Percentiles rank a stretch among this genome's conserved stretches.
Conservation (phyloP, 2,113 vertebrate genomes). For the Pavo muticus region DNA sequence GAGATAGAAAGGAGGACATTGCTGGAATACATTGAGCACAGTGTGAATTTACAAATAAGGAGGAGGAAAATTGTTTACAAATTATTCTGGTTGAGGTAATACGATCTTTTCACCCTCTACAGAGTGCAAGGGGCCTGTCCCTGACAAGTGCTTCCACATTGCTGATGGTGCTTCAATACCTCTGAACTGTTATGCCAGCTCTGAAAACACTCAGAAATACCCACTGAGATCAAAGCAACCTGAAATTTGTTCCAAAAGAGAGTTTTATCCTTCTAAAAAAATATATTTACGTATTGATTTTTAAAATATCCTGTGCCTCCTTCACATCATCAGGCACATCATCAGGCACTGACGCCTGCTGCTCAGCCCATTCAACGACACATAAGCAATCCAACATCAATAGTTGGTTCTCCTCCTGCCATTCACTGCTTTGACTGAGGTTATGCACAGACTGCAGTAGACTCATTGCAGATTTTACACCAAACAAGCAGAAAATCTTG, state of each 20-base stretch:
- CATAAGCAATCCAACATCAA: background rate
- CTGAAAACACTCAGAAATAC: background rate
- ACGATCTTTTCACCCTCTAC: background rate
- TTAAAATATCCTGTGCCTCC: background rate
- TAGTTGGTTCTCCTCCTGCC: background rate
- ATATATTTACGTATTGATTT: background rate
- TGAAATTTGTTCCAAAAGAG: background rate
- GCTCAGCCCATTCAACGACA: background rate
- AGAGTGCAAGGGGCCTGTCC: background rate
- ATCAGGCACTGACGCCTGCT: background rate
- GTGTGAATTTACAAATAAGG: background rate
- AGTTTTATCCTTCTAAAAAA: background rate
- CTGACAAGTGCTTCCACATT: background rate
- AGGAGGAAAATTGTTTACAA: background rate
- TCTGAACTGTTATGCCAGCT: background rate
- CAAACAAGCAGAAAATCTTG: background rate
- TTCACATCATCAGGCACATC: background rate
- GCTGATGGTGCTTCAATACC: background rate
- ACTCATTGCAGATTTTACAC: conserved; percentile 30
- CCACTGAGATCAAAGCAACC: background rate
- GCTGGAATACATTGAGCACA: conserved; percentile 36
- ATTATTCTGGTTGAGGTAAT: background rate
- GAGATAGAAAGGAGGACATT: background rate
- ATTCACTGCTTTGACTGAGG: conserved; percentile 8
- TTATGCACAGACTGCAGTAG: background rate